Evolutionary conservation across 2,888 invertebrate species (phyloP).

Genomic region (Axea sp.): DNA sequence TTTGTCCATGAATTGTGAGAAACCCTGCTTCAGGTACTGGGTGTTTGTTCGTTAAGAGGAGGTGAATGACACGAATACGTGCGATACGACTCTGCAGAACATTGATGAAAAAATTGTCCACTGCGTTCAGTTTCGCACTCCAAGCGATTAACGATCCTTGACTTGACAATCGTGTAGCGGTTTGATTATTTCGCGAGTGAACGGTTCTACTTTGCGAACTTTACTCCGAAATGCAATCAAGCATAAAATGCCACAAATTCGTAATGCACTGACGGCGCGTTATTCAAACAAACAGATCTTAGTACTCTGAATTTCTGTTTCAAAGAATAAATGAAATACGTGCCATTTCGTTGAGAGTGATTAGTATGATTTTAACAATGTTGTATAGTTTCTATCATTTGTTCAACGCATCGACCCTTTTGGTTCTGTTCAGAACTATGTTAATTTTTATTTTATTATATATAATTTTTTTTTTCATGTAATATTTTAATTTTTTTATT

Average conservation of each 20-base stretch:
- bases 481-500: too few species aligned
- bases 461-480: too few species aligned
- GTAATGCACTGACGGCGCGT: constrained; percentile 18
- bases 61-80: too few species aligned
- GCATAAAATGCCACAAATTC: constrained; percentile 34
- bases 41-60: too few species aligned
- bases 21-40: too few species aligned
- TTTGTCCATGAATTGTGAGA: too few species aligned
- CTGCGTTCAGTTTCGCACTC: constrained; percentile 48
- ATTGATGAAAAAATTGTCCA: constrained; percentile 32
- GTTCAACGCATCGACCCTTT: too few species aligned
- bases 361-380: too few species aligned
- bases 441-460: too few species aligned
- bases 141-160: constrained; percentile 55
- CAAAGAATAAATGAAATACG: not conserved
- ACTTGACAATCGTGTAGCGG: constrained; percentile 34
- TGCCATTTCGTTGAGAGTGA: too few species aligned
- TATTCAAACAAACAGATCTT: constrained; percentile 46
- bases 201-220: constrained; percentile 31
- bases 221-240: constrained; percentile 24
- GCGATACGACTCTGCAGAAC: constrained; percentile 14
- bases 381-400: too few species aligned
- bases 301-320: constrained; percentile 24
- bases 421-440: too few species aligned
- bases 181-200: constrained; percentile 45